Evolutionary conservation across 2,113 vertebrate species (phyloP).

Genomic region (Nothocercus nigrocapillus): DNA sequence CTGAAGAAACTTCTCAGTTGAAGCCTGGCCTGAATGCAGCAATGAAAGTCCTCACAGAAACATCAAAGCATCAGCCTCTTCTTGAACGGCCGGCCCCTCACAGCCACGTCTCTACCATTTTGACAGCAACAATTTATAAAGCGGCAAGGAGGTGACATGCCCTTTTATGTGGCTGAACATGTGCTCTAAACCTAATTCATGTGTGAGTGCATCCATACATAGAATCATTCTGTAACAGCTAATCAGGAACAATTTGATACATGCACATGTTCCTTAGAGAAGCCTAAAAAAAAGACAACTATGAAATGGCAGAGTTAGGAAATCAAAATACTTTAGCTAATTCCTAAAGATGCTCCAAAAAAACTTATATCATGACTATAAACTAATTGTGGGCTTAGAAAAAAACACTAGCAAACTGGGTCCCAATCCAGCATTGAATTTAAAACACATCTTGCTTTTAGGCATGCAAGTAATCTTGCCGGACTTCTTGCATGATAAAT

Average conservation of each 20-base stretch:
- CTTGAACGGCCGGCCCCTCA: too few species aligned
- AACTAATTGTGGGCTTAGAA: neutral
- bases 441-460: neutral
- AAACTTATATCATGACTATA: neutral
- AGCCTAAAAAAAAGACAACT: neutral
- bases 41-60: neutral
- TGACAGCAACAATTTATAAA: neutral
- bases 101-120: neutral
- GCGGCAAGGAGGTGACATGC: neutral
- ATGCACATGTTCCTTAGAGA: neutral
- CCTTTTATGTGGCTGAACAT: neutral
- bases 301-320: neutral
- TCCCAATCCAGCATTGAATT: neutral
- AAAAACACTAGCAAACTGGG: neutral
- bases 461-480: neutral
- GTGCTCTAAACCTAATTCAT: neutral
- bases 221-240: neutral
- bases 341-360: neutral
- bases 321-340: neutral
- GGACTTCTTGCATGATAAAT: neutral
- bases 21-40: neutral
- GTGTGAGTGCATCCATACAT: neutral
- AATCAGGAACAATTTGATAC: neutral
- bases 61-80: neutral
- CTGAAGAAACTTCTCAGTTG: neutral